phyloP scores from a whole-genome alignment of 2,113 vertebrate species.

The Pandion haliaetus region DNA sequence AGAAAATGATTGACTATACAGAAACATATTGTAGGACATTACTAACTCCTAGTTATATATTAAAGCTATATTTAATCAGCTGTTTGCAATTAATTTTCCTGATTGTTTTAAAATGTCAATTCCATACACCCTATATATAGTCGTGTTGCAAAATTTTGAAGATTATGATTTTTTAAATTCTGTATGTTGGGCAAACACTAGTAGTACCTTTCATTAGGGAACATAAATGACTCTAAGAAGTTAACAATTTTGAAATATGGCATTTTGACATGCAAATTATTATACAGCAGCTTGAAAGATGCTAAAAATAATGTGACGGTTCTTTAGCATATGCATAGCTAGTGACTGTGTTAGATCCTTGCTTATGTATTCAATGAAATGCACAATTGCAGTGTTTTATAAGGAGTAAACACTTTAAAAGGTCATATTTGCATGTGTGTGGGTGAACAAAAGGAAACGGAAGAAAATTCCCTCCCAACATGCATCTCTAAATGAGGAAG shows the following conservation, averaged over 20 bases:
- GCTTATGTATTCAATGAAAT: not conserved
- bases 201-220: not conserved
- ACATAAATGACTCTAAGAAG: not conserved
- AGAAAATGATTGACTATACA: not conserved
- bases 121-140: not conserved
- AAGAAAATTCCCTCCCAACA: not conserved
- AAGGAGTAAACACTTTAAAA: not conserved
- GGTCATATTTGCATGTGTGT: not conserved
- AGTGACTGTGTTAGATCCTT: not conserved
- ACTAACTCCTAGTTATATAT: not conserved
- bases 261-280: not conserved
- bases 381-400: not conserved
- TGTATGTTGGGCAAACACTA: not conserved
- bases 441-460: not conserved
- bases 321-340: not conserved
- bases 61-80: not conserved
- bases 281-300: not conserved
- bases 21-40: not conserved
- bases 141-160: not conserved
- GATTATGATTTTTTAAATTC: not conserved
- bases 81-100: not conserved
- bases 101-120: not conserved
- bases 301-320: not conserved
- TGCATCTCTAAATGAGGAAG: not conserved
- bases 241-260: not conserved